Percentiles rank a stretch among this genome's conserved stretches.
Conservation (phyloP, 2,113 vertebrate genomes). For the Porphyrio hochstetteri region DNA sequence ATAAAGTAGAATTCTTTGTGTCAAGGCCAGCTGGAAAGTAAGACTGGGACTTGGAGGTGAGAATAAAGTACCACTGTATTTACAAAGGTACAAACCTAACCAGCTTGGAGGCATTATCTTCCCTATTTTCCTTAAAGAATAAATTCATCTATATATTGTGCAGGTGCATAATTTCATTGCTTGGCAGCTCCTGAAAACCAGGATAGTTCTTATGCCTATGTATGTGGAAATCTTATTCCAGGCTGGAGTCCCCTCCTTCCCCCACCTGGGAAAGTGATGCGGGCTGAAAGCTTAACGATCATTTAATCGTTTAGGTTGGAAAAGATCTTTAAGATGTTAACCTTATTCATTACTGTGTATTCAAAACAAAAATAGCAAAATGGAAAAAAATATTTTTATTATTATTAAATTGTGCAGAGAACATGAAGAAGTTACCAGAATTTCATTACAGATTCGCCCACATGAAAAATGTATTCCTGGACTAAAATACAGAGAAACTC, state of each 20-base stretch:
- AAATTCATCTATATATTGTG: not conserved
- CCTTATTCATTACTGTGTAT: not conserved
- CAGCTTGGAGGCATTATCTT: not conserved
- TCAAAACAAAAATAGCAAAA: not conserved
- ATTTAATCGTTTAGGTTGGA: too few species aligned
- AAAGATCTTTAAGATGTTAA: too few species aligned
- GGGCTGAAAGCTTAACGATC: not conserved
- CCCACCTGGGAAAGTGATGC: not conserved
- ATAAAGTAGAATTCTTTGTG: slow-evolving; percentile 18
- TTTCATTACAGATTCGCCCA: not conserved
- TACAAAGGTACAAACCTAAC: not conserved
- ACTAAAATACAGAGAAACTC: not conserved
- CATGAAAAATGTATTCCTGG: not conserved
- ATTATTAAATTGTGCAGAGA: not conserved
- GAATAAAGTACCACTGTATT: not conserved
- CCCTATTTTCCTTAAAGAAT: not conserved
- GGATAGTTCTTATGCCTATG: not conserved
- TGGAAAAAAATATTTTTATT: not conserved
- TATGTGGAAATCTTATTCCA: not conserved
- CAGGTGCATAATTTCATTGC: not conserved
- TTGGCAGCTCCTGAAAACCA: slow-evolving; percentile 2
- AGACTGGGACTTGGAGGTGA: not conserved
- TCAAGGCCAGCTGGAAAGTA: not conserved
- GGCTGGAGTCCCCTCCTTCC: not conserved
- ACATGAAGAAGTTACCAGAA: not conserved